These are phyloP conservation scores for Hyalella azteca DNA, from an alignment of 2,888 invertebrate genomes.

Conservation along the genomic window DNA sequence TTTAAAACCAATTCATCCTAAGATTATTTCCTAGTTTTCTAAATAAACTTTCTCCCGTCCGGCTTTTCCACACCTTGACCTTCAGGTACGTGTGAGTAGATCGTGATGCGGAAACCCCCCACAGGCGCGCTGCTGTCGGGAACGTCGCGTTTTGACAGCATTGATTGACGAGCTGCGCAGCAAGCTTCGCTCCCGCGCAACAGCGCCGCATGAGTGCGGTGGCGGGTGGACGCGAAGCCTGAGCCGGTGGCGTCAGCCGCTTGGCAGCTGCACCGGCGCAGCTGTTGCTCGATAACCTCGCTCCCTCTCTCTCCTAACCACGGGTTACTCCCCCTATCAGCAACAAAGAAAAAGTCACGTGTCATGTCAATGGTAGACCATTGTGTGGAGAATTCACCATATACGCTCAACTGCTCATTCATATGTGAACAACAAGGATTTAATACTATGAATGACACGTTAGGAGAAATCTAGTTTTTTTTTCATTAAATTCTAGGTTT, in stretches of 20 bases:
- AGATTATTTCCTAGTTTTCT: neutral
- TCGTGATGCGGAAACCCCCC: neutral
- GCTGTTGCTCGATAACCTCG: no score
- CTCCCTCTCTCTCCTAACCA: no score
- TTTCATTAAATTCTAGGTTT: no score
- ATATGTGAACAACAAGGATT: no score
- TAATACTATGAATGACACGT: no score
- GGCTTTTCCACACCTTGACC: neutral
- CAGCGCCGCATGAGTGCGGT: neutral
- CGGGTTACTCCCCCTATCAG: no score
- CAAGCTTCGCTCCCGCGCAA: neutral
- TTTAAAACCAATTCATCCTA: neutral
- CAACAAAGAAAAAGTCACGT: no score
- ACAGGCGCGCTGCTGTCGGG: neutral
- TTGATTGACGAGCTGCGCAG: constrained; percentile 27
- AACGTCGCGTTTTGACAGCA: constrained; percentile 24
- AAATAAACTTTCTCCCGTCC: neutral
- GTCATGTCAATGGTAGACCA: no score
- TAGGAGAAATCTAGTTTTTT: no score
- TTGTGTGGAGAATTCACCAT: no score
- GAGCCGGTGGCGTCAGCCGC: neutral
- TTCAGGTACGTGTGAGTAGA: neutral
- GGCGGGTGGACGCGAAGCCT: neutral
- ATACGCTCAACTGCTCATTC: no score
- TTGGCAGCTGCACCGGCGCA: neutral